Evolutionary conservation across 2,797 vertebrate species (phyloP).

Genomic region (Tokudaia muenninki): DNA sequence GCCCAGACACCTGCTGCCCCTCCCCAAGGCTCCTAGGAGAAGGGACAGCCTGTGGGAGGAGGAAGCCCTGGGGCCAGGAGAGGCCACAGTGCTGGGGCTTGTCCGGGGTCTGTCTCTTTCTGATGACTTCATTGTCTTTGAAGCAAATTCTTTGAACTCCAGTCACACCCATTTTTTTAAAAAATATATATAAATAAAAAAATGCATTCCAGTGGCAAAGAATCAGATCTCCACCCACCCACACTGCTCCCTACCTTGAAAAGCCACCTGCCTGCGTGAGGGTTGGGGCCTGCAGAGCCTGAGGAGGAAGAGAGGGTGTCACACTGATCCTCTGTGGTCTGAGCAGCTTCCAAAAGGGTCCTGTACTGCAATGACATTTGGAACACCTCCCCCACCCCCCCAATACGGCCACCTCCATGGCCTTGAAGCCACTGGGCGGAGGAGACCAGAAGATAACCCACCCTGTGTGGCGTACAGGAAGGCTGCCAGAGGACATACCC

Average conservation of each 20-base stretch:
- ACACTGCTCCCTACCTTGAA: neutral
- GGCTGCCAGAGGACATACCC: rapidly evolving
- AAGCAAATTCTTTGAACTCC: conserved; percentile 73
- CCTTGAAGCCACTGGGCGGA: rapidly evolving
- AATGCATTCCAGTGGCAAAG: conserved; percentile 59
- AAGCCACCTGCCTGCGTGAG: neutral
- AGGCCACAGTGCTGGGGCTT: neutral
- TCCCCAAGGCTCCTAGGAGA: neutral
- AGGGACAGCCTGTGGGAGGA: neutral
- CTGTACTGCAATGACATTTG: rapidly evolving
- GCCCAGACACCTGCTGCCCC: neutral
- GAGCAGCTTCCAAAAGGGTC: neutral
- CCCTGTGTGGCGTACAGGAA: rapidly evolving
- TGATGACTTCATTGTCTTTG: conserved; percentile 51
- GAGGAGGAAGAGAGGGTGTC: rapidly evolving
- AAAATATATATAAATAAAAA: conserved; percentile 25
- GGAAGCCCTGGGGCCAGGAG: neutral
- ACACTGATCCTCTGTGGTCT: rapidly evolving
- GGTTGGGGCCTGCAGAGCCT: neutral
- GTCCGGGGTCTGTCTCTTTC: neutral
- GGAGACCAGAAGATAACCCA: neutral
- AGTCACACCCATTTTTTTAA: conserved; percentile 67
- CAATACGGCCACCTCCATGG: neutral
- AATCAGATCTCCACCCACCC: neutral
- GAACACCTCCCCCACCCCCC: neutral